Evolutionary conservation across 37 sponge, comb jelly and placozoan genomes (phyloP), one percentile per base, ranked within the genome.

Genomic region (Eunapius fragilis): DNA sequence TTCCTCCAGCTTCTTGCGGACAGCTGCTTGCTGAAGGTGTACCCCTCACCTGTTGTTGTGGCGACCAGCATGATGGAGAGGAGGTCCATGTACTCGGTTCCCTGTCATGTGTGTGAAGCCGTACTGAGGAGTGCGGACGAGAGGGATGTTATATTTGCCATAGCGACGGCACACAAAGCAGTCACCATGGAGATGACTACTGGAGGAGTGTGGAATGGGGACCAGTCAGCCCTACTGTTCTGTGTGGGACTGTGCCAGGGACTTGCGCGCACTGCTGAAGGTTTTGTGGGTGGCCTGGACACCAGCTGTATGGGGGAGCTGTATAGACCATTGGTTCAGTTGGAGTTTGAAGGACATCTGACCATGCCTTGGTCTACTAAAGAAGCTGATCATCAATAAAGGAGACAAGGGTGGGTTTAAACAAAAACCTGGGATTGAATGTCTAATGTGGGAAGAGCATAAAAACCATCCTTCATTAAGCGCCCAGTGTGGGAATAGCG

Each of bases 21-120:
- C 13, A 26, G 45, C 10, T 45, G 67, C 24, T 69, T 81, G 30
- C 77, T 90, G 12, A 68, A 37, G 24, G 34, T 68, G 49, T 85
- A 71, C 34, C 90, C 88, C 32, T 70, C 88, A 14, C 70, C 83
- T 49, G 72, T 88, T 31, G 75, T 88, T 17, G 22, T 7, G 2
- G 23, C 80, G 11, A 24, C 68, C 22, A 31, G 25, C 7, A 17
- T 58, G 58, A 58, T 58, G 58, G 22, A 11, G 58, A 58, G 58
- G 58, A 58, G 14, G 19, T 0, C 58, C 17, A 77, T 78, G 27
- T 88, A 67, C 32, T 71, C 50, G 25, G 77, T 88, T 25, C 83
- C 88, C 5, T 70, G 47, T 31, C 70, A 82, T 2, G 76, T 88
- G 11, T 45, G 31, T 68, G 77, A 82, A 19, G n/a, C 83, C 25